Percentiles rank a stretch among this genome's conserved stretches.
These are phyloP conservation scores for Stenotaenia linearis DNA, from an alignment of 2,888 invertebrate species.

Conservation along the genomic window DNA sequence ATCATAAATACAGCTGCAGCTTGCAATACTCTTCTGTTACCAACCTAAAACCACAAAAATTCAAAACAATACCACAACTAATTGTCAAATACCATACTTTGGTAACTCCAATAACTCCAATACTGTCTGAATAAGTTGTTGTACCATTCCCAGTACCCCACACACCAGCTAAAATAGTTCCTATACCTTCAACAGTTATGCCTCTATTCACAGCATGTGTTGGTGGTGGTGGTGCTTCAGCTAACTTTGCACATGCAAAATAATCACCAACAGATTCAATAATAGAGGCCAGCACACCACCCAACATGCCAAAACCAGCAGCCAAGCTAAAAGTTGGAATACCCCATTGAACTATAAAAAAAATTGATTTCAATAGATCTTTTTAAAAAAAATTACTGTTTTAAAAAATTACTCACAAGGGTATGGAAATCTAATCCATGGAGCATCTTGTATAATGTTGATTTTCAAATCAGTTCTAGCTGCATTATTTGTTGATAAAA, in stretches of 20 bases:
- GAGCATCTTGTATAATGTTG: slow-evolving; percentile 63
- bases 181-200: slow-evolving; percentile 74
- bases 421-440: slow-evolving; percentile 75
- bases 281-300: slow-evolving; percentile 35
- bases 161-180: slow-evolving; percentile 74
- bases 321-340: slow-evolving; percentile 34
- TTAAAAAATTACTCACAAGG: slow-evolving; percentile 58
- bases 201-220: slow-evolving; percentile 82
- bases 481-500: slow-evolving; percentile 61
- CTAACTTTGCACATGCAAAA: slow-evolving; percentile 50
- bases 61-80: background rate
- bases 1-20: slow-evolving; percentile 48
- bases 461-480: slow-evolving; percentile 69
- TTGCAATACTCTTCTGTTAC: slow-evolving; percentile 49
- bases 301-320: slow-evolving; percentile 35
- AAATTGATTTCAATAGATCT: no score
- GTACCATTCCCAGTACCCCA: slow-evolving; percentile 84
- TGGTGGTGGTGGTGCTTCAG: slow-evolving; percentile 72
- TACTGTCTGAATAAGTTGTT: slow-evolving; percentile 83
- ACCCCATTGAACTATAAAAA: slow-evolving; percentile 35
- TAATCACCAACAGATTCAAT: slow-evolving; percentile 47
- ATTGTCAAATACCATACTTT: slow-evolving; percentile 51
- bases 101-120: slow-evolving; percentile 81
- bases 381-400: no score
- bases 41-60: slow-evolving; percentile 36